A percentile compares a stretch with the other conserved stretches of the same genome.
These are phyloP conservation scores for Synaphobranchus kaupii DNA, from an alignment of 2,797 vertebrate genomes.

Conservation along the genomic window DNA sequence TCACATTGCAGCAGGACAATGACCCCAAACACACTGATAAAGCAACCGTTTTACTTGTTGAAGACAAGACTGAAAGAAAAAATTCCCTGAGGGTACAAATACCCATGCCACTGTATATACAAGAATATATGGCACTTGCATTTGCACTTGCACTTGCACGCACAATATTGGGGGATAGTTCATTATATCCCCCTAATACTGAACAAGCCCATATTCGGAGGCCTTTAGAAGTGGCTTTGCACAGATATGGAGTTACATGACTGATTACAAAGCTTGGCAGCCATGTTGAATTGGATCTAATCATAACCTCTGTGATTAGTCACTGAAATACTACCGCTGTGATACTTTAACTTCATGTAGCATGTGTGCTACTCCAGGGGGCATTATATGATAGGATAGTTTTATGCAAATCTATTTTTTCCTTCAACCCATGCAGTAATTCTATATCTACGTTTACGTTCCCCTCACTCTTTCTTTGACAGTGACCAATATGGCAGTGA, in stretches of 20 bases:
- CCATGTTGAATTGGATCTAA: constrained; percentile 6
- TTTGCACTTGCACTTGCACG: too few species aligned
- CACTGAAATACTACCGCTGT: constrained; percentile 4
- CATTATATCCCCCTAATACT: background rate
- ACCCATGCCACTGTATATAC: too few species aligned
- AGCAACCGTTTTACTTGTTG: too few species aligned
- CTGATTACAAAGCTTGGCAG: background rate
- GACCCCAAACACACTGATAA: too few species aligned
- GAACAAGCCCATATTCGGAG: background rate
- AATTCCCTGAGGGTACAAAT: too few species aligned
- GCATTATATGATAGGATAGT: background rate
- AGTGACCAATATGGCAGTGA: background rate
- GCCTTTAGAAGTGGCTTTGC: background rate
- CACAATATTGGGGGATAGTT: too few species aligned
- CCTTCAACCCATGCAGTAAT: background rate
- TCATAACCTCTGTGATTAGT: constrained; percentile 10
- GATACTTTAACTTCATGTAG: background rate
- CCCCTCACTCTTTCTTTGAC: background rate
- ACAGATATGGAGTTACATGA: background rate
- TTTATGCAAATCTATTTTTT: constrained; percentile 3
- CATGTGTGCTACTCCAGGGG: background rate
- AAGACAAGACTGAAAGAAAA: too few species aligned
- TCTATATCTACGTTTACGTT: background rate
- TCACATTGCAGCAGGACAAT: too few species aligned
- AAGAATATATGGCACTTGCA: too few species aligned